Percentiles rank a stretch among this genome's conserved stretches.
These are phyloP conservation scores for Spodoptera picta DNA, from an alignment of 2,888 invertebrate genomes.

Conservation along the genomic window DNA sequence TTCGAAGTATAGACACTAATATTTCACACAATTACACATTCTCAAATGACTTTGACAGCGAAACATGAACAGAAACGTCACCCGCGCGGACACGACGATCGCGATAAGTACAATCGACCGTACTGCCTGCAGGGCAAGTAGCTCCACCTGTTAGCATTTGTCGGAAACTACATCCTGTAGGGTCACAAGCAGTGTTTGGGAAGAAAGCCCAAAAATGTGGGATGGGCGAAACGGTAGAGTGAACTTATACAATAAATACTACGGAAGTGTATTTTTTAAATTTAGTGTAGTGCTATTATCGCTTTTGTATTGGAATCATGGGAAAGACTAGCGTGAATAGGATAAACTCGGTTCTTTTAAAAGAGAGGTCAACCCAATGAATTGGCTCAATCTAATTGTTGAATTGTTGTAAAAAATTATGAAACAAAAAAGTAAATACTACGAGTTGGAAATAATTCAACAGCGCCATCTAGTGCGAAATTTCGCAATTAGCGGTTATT, in stretches of 20 bases:
- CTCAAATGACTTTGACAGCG: conserved; percentile 78
- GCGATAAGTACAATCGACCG: conserved; percentile 70
- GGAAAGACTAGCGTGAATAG: conserved; percentile 36
- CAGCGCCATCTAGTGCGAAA: conserved; percentile 69
- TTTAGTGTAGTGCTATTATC: conserved; percentile 67
- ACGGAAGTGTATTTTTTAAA: conserved; percentile 73
- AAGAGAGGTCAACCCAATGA: conserved; percentile 13
- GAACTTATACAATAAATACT: conserved; percentile 73
- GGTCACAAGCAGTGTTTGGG: conserved; percentile 70
- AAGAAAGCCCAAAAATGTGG: conserved; percentile 77
- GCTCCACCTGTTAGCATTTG: conserved; percentile 82
- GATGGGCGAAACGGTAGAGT: conserved; percentile 82
- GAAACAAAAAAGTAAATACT: neutral
- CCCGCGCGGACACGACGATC: conserved; percentile 62
- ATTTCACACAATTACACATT: conserved; percentile 73
- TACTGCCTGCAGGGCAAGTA: conserved; percentile 69
- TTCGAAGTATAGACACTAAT: conserved; percentile 61
- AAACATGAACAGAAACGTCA: conserved; percentile 80
- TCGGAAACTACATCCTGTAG: conserved; percentile 76
- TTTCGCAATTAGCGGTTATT: conserved; percentile 29
- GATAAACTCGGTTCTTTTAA: conserved; percentile 19
- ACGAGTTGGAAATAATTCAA: conserved; percentile 5
- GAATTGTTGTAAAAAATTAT: conserved; percentile 10
- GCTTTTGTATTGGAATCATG: conserved; percentile 60
- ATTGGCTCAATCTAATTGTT: neutral